Conservation (phyloP, 1,140 invertebrate genomes). For the Drosophila murphyi region DNA sequence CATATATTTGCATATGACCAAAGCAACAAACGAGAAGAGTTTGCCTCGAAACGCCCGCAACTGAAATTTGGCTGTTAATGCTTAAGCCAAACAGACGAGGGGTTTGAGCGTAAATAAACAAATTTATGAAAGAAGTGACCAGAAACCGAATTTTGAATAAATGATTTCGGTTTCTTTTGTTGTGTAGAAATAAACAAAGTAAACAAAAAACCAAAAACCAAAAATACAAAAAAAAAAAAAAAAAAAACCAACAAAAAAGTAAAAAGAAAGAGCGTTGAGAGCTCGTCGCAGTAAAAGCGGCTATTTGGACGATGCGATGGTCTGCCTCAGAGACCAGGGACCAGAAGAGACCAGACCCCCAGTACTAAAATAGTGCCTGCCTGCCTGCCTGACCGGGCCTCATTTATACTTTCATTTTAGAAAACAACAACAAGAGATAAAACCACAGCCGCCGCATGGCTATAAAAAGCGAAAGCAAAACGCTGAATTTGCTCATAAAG, state of each 20-base stretch:
- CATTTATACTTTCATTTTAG: conserved; percentile 73
- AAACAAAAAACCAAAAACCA: conserved; percentile 48
- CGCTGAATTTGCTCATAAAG: conserved; percentile 80
- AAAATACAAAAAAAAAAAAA: conserved; percentile 66
- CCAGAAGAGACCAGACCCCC: conserved; percentile 8
- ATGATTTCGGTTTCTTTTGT: conserved; percentile 79
- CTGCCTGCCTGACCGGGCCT: conserved; percentile 22
- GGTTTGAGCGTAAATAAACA: conserved; percentile 45
- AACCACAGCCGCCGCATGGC: conserved; percentile 27
- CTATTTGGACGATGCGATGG: conserved; percentile 17
- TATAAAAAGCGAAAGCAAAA: conserved; percentile 81
- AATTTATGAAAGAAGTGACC: conserved; percentile 73
- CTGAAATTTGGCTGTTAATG: conserved; percentile 59
- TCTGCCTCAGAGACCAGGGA: conserved; percentile 22
- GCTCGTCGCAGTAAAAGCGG: conserved; percentile 60
- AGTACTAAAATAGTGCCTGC: conserved; percentile 13
- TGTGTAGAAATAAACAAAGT: conserved; percentile 25
- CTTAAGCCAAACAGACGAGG: conserved; percentile 48
- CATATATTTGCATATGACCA: conserved; percentile 58
- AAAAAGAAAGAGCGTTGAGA: conserved; percentile 47
- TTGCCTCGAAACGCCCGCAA: conserved; percentile 24
- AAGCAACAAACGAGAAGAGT: conserved; percentile 11
- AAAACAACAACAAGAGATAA: conserved; percentile 1
- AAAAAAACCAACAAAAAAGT: conserved; percentile 47
- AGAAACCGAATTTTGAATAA: conserved; percentile 75